Evolutionary conservation across 2,797 vertebrate genomes (phyloP).

Genomic region (Micromesistius poutassou): DNA sequence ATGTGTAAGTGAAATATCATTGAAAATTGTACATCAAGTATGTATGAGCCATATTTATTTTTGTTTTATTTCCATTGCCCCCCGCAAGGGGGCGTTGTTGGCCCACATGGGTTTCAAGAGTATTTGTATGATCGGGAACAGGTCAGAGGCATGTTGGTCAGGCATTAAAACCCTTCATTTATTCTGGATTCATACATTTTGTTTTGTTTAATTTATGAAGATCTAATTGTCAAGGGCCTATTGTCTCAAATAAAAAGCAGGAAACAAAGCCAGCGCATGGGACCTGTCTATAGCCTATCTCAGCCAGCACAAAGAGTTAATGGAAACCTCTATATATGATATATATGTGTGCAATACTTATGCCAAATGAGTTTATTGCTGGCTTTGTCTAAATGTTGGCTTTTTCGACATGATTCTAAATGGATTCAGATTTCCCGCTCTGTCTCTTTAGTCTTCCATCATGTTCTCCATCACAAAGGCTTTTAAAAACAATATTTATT

Average conservation of each 20-base stretch:
- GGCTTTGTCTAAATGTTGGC: slow-evolving; percentile 23
- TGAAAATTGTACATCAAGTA: not conserved
- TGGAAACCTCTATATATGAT: not conserved
- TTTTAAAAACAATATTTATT: slow-evolving; percentile 29
- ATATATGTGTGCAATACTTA: slow-evolving; percentile 9
- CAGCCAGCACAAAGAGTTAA: not conserved
- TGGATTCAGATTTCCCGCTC: slow-evolving; percentile 32
- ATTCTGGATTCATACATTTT: not conserved
- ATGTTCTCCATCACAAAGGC: slow-evolving; percentile 47
- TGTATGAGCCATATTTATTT: not conserved
- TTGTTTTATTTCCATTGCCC: not conserved
- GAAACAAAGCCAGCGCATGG: not conserved
- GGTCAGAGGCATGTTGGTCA: not conserved
- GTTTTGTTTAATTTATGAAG: not conserved
- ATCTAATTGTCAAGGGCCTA: not conserved
- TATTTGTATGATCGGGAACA: not conserved
- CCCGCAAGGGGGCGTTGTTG: not conserved
- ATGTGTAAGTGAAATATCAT: not conserved
- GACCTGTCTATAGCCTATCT: not conserved
- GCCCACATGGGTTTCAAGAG: not conserved
- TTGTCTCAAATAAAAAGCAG: not conserved
- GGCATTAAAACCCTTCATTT: not conserved
- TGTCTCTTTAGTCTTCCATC: slow-evolving; percentile 64
- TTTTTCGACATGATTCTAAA: slow-evolving; percentile 23
- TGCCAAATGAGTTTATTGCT: slow-evolving; percentile 22